phyloP scores from a whole-genome alignment of 2,797 vertebrate species.

The Aeoliscus strigatus region DNA sequence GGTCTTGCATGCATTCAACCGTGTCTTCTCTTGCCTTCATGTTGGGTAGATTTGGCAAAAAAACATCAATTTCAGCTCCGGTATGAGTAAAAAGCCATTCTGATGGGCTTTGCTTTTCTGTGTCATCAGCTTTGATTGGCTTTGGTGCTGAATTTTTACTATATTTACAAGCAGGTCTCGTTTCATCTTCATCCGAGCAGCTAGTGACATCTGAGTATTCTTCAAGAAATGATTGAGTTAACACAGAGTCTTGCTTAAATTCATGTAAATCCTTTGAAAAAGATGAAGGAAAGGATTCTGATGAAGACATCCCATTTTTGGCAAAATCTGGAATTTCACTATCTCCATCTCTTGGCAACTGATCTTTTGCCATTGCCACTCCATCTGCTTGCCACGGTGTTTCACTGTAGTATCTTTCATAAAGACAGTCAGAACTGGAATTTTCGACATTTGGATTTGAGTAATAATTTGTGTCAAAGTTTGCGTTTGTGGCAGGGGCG shows the following conservation, averaged over 20 bases:
- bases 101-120: constrained; percentile 33
- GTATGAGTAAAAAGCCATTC: constrained; percentile 40
- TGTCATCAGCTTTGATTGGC: constrained; percentile 23
- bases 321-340: constrained; percentile 38
- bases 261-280: constrained; percentile 51
- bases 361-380: constrained; percentile 47
- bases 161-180: constrained; percentile 58
- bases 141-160: constrained; percentile 34
- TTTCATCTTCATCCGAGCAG: constrained; percentile 65
- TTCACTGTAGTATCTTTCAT: constrained; percentile 50
- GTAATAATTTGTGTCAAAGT: constrained; percentile 47
- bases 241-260: constrained; percentile 57
- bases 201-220: constrained; percentile 72
- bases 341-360: constrained; percentile 41
- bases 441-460: constrained; percentile 39
- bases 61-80: constrained; percentile 19
- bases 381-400: constrained; percentile 52
- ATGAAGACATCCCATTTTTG: constrained; percentile 35
- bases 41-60: constrained; percentile 18
- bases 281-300: constrained; percentile 43
- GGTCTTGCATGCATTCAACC: constrained; percentile 13
- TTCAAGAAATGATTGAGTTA: constrained; percentile 53
- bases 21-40: constrained; percentile 13
- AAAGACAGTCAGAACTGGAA: constrained; percentile 55
- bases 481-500: constrained; percentile 38